A percentile compares a stretch with the other conserved stretches of the same genome.
Evolutionary conservation across 2,888 invertebrate genomes (phyloP).

Genomic region (Philaethria dido): DNA sequence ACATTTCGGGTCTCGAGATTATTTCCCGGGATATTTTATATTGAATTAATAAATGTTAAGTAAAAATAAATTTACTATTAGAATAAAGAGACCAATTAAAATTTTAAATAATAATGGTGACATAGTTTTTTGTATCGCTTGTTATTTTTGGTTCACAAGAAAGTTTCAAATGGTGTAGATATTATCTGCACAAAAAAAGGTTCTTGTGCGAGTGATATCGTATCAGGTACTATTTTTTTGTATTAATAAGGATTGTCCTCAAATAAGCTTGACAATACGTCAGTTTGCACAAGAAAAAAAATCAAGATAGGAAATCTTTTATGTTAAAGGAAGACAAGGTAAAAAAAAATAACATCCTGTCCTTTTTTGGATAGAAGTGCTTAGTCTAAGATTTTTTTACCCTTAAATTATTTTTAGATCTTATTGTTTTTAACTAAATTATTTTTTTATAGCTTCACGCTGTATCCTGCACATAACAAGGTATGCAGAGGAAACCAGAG

Average conservation of each 20-base stretch:
- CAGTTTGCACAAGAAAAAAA: slow-evolving; percentile 3
- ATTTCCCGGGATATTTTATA: not conserved
- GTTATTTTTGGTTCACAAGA: not conserved
- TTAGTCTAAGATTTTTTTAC: no score
- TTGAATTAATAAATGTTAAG: not conserved
- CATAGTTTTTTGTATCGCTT: not conserved
- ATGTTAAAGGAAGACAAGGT: no score
- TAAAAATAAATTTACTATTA: not conserved
- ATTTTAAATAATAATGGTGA: not conserved
- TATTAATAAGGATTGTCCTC: not conserved
- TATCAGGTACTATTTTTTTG: not conserved
- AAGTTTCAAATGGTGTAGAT: not conserved
- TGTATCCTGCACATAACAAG: no score
- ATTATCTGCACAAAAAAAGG: not conserved
- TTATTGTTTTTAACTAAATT: no score
- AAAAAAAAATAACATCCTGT: no score
- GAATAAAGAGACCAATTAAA: not conserved
- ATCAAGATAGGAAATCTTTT: no score
- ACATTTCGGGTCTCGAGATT: slow-evolving; percentile 10
- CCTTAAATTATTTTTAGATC: no score
- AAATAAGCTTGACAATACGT: not conserved
- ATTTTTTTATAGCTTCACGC: no score
- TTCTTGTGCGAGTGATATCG: not conserved
- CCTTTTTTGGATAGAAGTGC: no score
- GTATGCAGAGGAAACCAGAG: no score